A percentile compares a stretch with the other conserved stretches of the same genome.
Evolutionary conservation across 2,113 vertebrate genomes (phyloP).

Genomic region (Strix aluco): DNA sequence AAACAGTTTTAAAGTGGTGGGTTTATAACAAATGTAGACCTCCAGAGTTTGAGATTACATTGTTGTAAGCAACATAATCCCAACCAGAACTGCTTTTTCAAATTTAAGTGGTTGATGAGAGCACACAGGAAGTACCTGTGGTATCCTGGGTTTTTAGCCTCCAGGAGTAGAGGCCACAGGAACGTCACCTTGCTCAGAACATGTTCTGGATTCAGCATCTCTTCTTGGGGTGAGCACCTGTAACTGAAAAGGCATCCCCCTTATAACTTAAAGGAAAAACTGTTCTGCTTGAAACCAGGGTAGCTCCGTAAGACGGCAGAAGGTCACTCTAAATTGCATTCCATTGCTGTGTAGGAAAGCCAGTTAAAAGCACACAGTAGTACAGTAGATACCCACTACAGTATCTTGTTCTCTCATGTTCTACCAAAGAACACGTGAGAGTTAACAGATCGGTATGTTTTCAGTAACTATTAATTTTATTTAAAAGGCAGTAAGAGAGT

Average conservation of each 20-base stretch:
- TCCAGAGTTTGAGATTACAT: neutral
- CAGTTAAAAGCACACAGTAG: no score
- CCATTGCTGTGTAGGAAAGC: neutral
- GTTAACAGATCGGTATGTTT: neutral
- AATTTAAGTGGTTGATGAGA: neutral
- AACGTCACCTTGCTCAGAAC: neutral
- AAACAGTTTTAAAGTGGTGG: neutral
- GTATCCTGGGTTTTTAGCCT: neutral
- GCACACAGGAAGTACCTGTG: neutral
- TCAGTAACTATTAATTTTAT: neutral
- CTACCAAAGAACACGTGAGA: neutral
- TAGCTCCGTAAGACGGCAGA: no score
- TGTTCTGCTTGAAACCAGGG: neutral
- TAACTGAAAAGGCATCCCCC: neutral
- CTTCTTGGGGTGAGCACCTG: fast-evolving
- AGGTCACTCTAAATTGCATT: neutral
- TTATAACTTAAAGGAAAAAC: neutral
- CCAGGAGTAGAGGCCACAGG: neutral
- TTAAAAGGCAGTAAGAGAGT: neutral
- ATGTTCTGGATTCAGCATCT: neutral
- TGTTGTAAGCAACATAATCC: neutral
- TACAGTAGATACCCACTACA: no score
- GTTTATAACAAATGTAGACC: neutral
- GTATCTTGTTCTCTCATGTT: neutral
- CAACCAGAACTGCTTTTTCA: neutral